phyloP scores from a whole-genome alignment of 92 coral and sea anemone genomes.

The Bergia sp. region DNA sequence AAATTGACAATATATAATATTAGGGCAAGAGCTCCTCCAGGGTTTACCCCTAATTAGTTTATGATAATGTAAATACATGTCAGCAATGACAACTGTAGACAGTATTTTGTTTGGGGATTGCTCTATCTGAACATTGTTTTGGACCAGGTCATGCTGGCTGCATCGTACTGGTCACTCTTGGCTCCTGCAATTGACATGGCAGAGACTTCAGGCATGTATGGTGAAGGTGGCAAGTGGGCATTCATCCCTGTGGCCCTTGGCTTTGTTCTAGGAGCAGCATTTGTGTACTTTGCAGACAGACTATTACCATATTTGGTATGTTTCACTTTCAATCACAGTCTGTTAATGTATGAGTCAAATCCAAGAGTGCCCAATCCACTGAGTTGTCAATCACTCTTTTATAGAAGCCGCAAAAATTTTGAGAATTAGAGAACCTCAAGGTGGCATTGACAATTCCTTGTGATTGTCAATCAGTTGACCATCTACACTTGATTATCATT shows the following conservation, averaged over 20 bases:
- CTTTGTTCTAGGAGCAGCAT: slow-evolving; percentile 88
- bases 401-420: no score
- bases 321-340: not conserved
- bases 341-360: not conserved
- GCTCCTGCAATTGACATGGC: slow-evolving; percentile 99
- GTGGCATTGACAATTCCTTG: no score
- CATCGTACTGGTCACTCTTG: slow-evolving; percentile 95
- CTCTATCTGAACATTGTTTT: not conserved
- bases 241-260: slow-evolving; percentile 93
- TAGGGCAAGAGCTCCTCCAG: no score
- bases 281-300: slow-evolving; percentile 92
- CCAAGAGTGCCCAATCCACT: no score
- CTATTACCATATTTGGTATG: slow-evolving; percentile 87
- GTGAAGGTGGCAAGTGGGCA: slow-evolving; percentile 79
- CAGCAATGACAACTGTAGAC: no score
- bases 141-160: slow-evolving; percentile 93
- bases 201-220: slow-evolving; percentile 74
- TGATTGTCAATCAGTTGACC: no score
- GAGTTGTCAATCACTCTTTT: no score
- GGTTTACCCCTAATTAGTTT: no score
- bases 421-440: no score
- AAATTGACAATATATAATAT: no score
- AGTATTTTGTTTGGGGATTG: not conserved
- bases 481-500: no score
- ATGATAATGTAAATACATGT: no score